Percentiles rank a stretch among this genome's conserved stretches.
These are phyloP conservation scores for Phalacrocorax pelagicus DNA, from an alignment of 2,113 vertebrate species.

Conservation along the genomic window DNA sequence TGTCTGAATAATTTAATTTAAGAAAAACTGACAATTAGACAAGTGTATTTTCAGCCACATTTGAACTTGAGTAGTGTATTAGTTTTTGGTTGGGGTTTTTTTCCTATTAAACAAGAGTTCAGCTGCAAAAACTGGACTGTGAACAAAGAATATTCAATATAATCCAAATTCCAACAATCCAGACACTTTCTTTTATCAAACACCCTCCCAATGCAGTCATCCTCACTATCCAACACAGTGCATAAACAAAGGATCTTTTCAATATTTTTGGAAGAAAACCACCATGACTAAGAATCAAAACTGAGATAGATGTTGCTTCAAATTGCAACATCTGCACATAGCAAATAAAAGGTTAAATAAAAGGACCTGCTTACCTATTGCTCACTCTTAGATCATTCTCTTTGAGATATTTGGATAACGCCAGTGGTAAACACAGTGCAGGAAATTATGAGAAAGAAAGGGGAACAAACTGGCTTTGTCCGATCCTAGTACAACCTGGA, in stretches of 20 bases:
- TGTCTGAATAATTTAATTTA: neutral
- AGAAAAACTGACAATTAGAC: neutral
- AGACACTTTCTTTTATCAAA: neutral
- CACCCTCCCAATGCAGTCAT: neutral
- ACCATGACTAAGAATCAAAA: constrained; percentile 23
- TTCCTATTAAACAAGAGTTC: neutral
- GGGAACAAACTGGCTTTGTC: neutral
- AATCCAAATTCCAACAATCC: neutral
- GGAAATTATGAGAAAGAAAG: neutral
- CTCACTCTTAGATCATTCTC: constrained; percentile 21
- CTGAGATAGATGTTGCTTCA: neutral
- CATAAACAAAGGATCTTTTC: constrained; percentile 34
- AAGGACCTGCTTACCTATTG: neutral
- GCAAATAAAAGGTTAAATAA: constrained; percentile 39
- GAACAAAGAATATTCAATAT: neutral
- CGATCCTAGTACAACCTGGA: neutral
- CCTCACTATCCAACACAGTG: neutral
- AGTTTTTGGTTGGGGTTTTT: neutral
- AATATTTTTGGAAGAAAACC: constrained; percentile 30
- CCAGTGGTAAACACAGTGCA: neutral
- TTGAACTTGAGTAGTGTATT: neutral
- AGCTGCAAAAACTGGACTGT: neutral
- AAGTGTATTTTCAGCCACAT: neutral
- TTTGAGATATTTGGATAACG: neutral
- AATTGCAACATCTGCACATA: neutral